Base-by-base conservation (phyloP, 1,140 invertebrate genomes). In the Marisa cornuarietis region DNA sequence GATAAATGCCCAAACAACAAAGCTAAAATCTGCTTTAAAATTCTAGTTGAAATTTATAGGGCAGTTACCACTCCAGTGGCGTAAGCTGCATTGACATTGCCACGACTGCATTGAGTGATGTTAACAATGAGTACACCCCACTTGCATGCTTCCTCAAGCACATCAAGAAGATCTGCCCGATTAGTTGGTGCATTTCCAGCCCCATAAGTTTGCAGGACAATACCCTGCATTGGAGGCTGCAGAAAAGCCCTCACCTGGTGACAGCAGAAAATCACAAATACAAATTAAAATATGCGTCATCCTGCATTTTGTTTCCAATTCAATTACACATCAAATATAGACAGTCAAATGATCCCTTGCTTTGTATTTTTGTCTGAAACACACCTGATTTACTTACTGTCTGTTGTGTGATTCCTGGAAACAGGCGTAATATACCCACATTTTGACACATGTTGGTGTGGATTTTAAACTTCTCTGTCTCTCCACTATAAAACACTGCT, bases 191-290 rank as follows among this genome's bases (percentile, higher is more conserved):
- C 94, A 88, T 99, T 99, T 1, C 98, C 98, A 1, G 95, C 93
- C 13, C 98, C 98, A 85, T 97, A 99, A 0, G 95, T 96, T 90
- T 98, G 96, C 20, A 99, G 90, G 0, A 99, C 95, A 7, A 98
- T 95, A 77, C 88, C 97, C 85, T 95, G 93, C 71, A 96, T 95
- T 0, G 96, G 96, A 8, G 96, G 94, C 82, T 95, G 94, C 42
- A 98, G 91, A 87, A 97, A 96, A 0, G 95, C 94, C 79, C 92
- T 92, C 11, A 95, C 91, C 94, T 94, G 82, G 5, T 13, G 0
- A 58, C 16, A 58, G 54, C 54, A 58, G 54, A 14, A 58, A 6
- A 14, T 58, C 31, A 14, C 54, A 58, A 58, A 58, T 18, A 14
- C 4, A 58, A 58, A 18, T 14, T 58, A 0, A 11, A 8, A 58